Evolutionary conservation across 2,888 invertebrate genomes (phyloP), one percentile per base, ranked within the genome.

Genomic region (Podotricha telesiphe): DNA sequence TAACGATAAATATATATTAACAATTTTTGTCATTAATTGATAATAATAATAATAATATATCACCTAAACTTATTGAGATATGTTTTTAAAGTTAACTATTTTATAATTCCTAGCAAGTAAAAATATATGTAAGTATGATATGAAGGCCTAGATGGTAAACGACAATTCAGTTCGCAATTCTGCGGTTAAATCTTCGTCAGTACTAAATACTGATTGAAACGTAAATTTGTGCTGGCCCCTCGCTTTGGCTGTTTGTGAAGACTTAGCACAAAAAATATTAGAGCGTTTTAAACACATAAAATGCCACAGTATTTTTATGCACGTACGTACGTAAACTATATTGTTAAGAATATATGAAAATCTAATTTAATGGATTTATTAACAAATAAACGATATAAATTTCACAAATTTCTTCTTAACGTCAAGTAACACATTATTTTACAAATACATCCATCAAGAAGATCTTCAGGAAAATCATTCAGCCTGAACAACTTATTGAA

Each of bases 151-250:
- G 22, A 61, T 34, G n/a, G 15, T 34, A 20, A 13, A 20, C 40
- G 8, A 15, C 8, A 15, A 17, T 62, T 34, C 48, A 8, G 13
- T 13, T 62, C 2, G 34, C 19, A 34, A 37, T 19, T 48, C 37
- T 62, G 62, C 74, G 73, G 76, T 74, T 67, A 76, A 78, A 80
- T 84, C 85, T 85, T 88, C 87, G 87, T 89, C 86, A 86, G 80
- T 74, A 78, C 85, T 89, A 88, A 91, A 90, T 89, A 79, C 85
- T 89, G 89, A 91, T 91, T 90, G 90, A 89, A 88, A 86, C 83
- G 85, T 79, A 79, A 77, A 83, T 83, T 76, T 77, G 77, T 86
- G 89, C 88, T 86, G 81, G 80, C 82, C 71, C 76, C 76, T 88
- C 87, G 78, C 79, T 87, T 86, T 77, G 77, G 76, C 80, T 79